Percentiles rank a stretch among this genome's conserved stretches.
phyloP scores from a whole-genome alignment of 2,888 invertebrate genomes.

The Apotomis betuletana region DNA sequence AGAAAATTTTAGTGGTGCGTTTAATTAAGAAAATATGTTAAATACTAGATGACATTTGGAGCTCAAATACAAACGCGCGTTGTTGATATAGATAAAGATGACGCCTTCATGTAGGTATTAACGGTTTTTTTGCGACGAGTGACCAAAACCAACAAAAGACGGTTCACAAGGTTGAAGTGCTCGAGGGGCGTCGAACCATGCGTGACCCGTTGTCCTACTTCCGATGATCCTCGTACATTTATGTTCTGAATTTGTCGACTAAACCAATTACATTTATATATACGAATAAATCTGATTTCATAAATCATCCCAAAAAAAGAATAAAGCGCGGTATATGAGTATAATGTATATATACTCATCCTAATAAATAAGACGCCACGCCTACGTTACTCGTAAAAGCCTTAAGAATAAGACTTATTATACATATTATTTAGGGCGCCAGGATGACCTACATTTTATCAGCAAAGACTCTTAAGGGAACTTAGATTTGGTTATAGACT shows the following conservation, averaged over 20 bases:
- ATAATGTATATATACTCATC: background rate
- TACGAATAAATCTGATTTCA: background rate
- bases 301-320: background rate
- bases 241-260: background rate
- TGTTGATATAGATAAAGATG: too few relatives aligned
- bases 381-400: background rate
- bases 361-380: background rate
- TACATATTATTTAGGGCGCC: background rate
- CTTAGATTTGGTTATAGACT: background rate
- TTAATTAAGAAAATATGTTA: too few relatives aligned
- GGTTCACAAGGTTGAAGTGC: too few relatives aligned
- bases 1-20: background rate
- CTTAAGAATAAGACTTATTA: background rate
- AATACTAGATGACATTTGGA: too few relatives aligned
- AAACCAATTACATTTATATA: background rate
- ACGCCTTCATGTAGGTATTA: too few relatives aligned
- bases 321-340: background rate
- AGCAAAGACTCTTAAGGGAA: background rate
- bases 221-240: background rate
- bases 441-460: background rate
- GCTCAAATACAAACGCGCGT: too few relatives aligned
- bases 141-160: too few relatives aligned
- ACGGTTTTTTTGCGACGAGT: too few relatives aligned
- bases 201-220: background rate
- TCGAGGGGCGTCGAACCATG: background rate